Evolutionary conservation across 2,888 invertebrate genomes (phyloP).

Genomic region (Drepanosiphum platanoidis): DNA sequence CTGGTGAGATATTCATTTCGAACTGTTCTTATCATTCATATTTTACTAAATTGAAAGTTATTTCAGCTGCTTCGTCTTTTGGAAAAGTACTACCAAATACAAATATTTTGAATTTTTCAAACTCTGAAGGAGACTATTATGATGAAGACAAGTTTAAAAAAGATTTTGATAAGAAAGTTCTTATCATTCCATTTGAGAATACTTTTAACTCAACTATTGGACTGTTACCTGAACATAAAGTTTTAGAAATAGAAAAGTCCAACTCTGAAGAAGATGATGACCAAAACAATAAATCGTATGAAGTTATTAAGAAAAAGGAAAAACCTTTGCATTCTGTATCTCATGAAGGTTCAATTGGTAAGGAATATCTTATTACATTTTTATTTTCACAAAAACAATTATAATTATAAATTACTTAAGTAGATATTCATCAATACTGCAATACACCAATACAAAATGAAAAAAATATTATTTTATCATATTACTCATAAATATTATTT

Average conservation of each 20-base stretch:
- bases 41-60: background rate
- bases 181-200: conserved; percentile 58
- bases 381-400: background rate
- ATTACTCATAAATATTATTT: too few relatives aligned
- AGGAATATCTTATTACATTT: conserved; percentile 23
- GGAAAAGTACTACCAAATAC: conserved; percentile 58
- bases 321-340: conserved; percentile 76
- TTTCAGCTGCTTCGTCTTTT: conserved; percentile 49
- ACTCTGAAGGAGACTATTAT: conserved; percentile 23
- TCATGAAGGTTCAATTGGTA: conserved; percentile 86
- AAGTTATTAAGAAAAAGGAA: conserved; percentile 68
- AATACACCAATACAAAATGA: background rate
- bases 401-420: background rate
- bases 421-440: background rate
- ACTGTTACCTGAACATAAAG: conserved; percentile 51
- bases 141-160: conserved; percentile 53
- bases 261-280: conserved; percentile 42
- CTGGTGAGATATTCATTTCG: conserved; percentile 19
- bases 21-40: background rate
- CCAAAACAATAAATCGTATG: conserved; percentile 47
- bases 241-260: conserved; percentile 55
- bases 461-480: background rate
- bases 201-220: conserved; percentile 38
- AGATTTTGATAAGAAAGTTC: conserved; percentile 34
- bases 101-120: conserved; percentile 57